These are phyloP conservation scores for Zaprionus bogoriensis DNA, from an alignment of 2,888 invertebrate genomes.

Conservation along the genomic window DNA sequence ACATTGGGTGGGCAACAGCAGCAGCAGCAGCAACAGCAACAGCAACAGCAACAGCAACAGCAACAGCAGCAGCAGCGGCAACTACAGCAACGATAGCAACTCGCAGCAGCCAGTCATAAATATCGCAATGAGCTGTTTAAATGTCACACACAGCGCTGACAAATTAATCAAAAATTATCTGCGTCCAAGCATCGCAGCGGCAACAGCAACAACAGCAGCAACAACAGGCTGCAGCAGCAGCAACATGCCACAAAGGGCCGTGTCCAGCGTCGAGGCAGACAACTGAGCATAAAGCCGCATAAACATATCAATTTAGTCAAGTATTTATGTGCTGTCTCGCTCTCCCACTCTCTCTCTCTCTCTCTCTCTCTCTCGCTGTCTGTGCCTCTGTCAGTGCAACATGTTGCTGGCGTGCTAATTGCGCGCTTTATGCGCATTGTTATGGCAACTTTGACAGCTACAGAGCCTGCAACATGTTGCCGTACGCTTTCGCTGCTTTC, in stretches of 20 bases:
- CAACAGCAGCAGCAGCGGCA: conserved; percentile 59
- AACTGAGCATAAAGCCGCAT: conserved; percentile 63
- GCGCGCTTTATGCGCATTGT: conserved; percentile 72
- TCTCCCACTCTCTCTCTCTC: conserved; percentile 10
- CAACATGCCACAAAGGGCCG: conserved; percentile 49
- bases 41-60: conserved; percentile 49
- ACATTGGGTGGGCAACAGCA: conserved; percentile 53
- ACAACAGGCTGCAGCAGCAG: conserved; percentile 33
- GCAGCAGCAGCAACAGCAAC: conserved; percentile 64
- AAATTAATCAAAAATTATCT: conserved; percentile 78
- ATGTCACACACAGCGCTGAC: conserved; percentile 77
- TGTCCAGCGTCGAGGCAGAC: conserved; percentile 36
- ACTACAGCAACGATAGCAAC: too few relatives aligned
- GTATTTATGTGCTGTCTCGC: conserved; percentile 52
- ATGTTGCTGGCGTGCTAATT: conserved; percentile 75
- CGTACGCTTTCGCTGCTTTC: conserved; percentile 23
- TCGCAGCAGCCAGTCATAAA: conserved; percentile 67
- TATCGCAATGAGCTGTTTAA: conserved; percentile 79
- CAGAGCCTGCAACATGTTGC: conserved; percentile 60
- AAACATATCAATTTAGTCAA: conserved; percentile 77
- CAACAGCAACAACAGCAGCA: conserved; percentile 24
- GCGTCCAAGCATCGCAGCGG: conserved; percentile 61
- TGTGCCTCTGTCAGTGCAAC: conserved; percentile 44
- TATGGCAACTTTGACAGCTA: conserved; percentile 70
- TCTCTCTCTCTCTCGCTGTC: conserved; percentile 25